Base-by-base conservation (phyloP, 1,140 invertebrate genomes). In the Procambarus clarkii region DNA sequence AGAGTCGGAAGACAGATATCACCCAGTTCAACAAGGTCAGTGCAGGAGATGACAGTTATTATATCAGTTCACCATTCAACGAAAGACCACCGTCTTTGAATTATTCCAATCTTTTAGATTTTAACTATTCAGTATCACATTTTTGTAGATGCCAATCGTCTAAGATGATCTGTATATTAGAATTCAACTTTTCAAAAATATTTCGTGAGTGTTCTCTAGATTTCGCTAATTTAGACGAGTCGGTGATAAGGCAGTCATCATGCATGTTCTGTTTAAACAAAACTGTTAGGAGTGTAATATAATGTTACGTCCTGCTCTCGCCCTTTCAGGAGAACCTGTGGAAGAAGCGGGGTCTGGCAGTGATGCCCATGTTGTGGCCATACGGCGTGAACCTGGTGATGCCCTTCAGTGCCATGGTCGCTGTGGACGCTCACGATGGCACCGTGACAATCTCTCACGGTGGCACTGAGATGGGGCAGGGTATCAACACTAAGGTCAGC, bases 381-480 rank as follows among this genome's bases (percentile, higher is more conserved):
- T 80, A 88, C n/a, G 34, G 81, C 3, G 94, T 93, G n/a, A 94
- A 94, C 7, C 81, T 54, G 1, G 60, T 81, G 2, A 88, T 82
- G 48, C 93, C 92, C 60, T 92, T 93, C 78, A 95, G 95, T 15
- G 86, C 71, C 58, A 94, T 96, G 24, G 93, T 97, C 7, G 94
- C 96, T 48, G 94, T 97, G 74, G 96, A 96, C 93, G 94, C 93
- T 9, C 95, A 95, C 78, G 96, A 96, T 84, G 95, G 95, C 44
- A 95, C 96, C 15, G 95, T 97, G 46, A 94, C 96, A 8, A 91
- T 97, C 54, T 95, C 95, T 34, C 96, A 96, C 92, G 96, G 95
- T 60, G 96, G 96, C 46, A 95, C 96, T 91, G 96, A 97, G 95
- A 96, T 96, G 96, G 96, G 96, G 9, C 96, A 97, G 94, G 96